A percentile compares a stretch with the other conserved stretches of the same genome.
These are phyloP conservation scores for Eutrigla gurnardus DNA, from an alignment of 2,797 vertebrate genomes.

Conservation along the genomic window DNA sequence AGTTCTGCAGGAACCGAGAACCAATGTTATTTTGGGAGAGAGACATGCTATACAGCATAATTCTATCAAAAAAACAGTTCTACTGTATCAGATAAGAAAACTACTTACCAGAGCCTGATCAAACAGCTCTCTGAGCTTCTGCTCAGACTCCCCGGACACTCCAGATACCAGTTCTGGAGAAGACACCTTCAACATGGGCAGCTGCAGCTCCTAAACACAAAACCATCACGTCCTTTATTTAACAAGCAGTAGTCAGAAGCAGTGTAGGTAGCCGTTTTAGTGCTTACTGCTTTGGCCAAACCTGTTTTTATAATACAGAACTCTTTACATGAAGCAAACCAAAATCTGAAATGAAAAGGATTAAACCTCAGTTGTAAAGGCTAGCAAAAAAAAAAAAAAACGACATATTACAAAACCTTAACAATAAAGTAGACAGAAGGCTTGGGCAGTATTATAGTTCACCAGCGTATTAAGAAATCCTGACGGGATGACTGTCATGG, in stretches of 20 bases:
- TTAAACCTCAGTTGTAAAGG: neutral
- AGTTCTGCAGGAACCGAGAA: conserved; percentile 77
- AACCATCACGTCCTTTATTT: neutral
- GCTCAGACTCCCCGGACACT: conserved; percentile 96
- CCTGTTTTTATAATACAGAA: too few species aligned
- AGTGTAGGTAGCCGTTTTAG: neutral
- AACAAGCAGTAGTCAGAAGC: neutral
- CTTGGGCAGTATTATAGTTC: too few species aligned
- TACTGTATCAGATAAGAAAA: neutral
- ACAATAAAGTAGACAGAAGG: too few species aligned
- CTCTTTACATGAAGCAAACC: neutral
- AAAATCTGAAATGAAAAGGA: neutral
- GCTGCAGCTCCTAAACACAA: conserved; percentile 87
- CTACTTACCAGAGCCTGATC: conserved; percentile 91
- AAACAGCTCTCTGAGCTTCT: conserved; percentile 94
- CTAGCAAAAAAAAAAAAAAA: too few species aligned
- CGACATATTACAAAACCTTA: too few species aligned
- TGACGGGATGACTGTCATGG: too few species aligned
- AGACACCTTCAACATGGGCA: conserved; percentile 94
- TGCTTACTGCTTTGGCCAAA: neutral
- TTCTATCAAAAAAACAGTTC: neutral
- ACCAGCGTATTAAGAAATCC: too few species aligned
- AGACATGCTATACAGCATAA: neutral
- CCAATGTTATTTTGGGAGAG: neutral
- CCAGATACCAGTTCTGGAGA: conserved; percentile 96